Conservation (phyloP, 2,888 invertebrate genomes). For the Octonoba sinensis region DNA sequence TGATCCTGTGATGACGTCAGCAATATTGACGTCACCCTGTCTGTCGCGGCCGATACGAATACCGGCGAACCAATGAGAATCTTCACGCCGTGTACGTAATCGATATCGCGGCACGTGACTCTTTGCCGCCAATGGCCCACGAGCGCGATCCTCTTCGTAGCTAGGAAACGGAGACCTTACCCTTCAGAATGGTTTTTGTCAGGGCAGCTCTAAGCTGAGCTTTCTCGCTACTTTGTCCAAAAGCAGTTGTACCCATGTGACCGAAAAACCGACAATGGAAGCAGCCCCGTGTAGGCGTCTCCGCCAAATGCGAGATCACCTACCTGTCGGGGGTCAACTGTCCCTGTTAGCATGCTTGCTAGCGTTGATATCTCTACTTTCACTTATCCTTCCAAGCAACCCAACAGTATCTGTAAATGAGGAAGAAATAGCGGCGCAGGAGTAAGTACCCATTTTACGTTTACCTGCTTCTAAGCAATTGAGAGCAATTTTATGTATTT, state of each 20-base stretch:
- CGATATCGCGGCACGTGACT: slow-evolving; percentile 46
- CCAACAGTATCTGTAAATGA: slow-evolving; percentile 51
- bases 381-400: slow-evolving; percentile 35
- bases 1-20: slow-evolving; percentile 51
- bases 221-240: slow-evolving; percentile 32
- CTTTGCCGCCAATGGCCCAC: slow-evolving; percentile 13
- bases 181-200: slow-evolving; percentile 47
- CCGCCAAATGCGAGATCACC: slow-evolving; percentile 14
- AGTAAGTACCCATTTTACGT: slow-evolving; percentile 24
- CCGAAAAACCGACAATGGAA: slow-evolving; percentile 45
- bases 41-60: slow-evolving; percentile 57
- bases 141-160: slow-evolving; percentile 50
- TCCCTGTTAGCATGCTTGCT: slow-evolving; percentile 16
- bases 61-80: slow-evolving; percentile 43
- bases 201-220: slow-evolving; percentile 41
- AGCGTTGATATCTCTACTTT: slow-evolving; percentile 22
- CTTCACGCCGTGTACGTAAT: slow-evolving; percentile 34
- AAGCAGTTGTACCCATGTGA: slow-evolving; percentile 52
- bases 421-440: slow-evolving; percentile 47
- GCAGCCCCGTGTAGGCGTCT: slow-evolving; percentile 34
- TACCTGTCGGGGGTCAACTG: slow-evolving; percentile 13
- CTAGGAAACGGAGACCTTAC: slow-evolving; percentile 34
- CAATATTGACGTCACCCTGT: slow-evolving; percentile 62
- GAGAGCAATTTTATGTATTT: too few relatives aligned
- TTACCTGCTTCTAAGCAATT: too few relatives aligned